Evolutionary conservation across 1,140 invertebrate species (phyloP).

Genomic region (Sycophila sp.): DNA sequence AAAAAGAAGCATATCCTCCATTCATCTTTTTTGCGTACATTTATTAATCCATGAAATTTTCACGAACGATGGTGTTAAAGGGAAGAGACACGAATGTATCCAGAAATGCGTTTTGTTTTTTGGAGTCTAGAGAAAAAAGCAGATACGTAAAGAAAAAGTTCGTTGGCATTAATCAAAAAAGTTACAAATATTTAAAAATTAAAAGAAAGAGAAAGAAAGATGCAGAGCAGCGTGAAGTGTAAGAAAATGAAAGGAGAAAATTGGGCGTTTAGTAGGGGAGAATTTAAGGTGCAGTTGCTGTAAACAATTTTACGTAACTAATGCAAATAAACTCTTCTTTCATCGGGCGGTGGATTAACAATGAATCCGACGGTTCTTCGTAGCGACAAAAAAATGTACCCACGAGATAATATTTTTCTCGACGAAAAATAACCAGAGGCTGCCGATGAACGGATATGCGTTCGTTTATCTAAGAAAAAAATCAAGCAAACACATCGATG

Average conservation of each 20-base stretch:
- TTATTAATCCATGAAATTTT: slow-evolving; percentile 49
- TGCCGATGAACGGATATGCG: slow-evolving; percentile 1
- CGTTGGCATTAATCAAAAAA: slow-evolving; percentile 57
- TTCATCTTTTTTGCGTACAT: slow-evolving; percentile 51
- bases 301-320: slow-evolving; percentile 18
- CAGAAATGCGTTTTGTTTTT: slow-evolving; percentile 39
- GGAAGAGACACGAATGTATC: slow-evolving; percentile 42
- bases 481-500: neutral
- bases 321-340: slow-evolving; percentile 21
- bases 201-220: neutral
- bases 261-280: neutral
- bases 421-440: slow-evolving; percentile 3
- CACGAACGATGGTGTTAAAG: slow-evolving; percentile 33
- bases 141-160: slow-evolving; percentile 37
- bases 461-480: slow-evolving; percentile 1
- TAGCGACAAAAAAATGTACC: neutral
- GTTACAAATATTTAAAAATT: slow-evolving; percentile 9
- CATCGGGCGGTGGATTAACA: slow-evolving; percentile 7
- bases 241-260: neutral
- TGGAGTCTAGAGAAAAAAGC: slow-evolving; percentile 41
- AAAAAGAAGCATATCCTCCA: slow-evolving; percentile 60
- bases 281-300: slow-evolving; percentile 22
- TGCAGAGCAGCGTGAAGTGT: too few species aligned
- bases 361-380: slow-evolving; percentile 14
- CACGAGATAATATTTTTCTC: slow-evolving; percentile 11